Evolutionary conservation across 2,113 vertebrate species (phyloP).

Genomic region (Leptobrachium ailaonicum): DNA sequence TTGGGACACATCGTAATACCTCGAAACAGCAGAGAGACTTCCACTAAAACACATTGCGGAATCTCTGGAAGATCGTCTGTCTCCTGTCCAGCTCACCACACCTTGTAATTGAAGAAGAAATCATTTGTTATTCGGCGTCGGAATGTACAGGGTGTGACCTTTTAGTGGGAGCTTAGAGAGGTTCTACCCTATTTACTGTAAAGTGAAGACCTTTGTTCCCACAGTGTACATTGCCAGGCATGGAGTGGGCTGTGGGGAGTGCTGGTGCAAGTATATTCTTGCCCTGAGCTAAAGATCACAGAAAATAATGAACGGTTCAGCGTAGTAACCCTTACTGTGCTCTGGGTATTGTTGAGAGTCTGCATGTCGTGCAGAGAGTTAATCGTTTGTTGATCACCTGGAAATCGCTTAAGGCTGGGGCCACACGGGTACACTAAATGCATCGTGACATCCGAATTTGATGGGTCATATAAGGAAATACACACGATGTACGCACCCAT

Average conservation of each 20-base stretch:
- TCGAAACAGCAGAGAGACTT: neutral
- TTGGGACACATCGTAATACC: too few relatives aligned
- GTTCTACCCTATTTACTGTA: conserved; percentile 56
- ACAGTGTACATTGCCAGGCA: conserved; percentile 5
- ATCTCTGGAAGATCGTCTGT: conserved; percentile 52
- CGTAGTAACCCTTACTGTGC: neutral
- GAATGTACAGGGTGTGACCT: conserved; percentile 60
- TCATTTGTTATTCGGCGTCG: conserved; percentile 58
- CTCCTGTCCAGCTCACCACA: conserved; percentile 65
- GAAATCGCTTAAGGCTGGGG: too few relatives aligned
- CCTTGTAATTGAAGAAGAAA: conserved; percentile 70
- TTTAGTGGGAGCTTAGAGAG: conserved; percentile 56
- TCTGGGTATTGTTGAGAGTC: too few relatives aligned
- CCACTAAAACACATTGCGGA: neutral
- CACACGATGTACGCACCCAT: too few relatives aligned
- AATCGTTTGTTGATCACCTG: too few relatives aligned
- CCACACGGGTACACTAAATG: too few relatives aligned
- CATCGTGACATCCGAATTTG: too few relatives aligned
- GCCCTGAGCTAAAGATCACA: conserved; percentile 1
- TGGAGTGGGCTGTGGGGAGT: conserved; percentile 52
- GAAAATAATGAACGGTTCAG: neutral
- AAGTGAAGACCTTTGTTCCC: conserved; percentile 61
- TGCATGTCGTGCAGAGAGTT: too few relatives aligned
- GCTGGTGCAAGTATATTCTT: conserved; percentile 63
- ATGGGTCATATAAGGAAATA: too few relatives aligned